Conservation (phyloP, 2,797 vertebrate genomes). For the Mormyrops attenuatus region DNA sequence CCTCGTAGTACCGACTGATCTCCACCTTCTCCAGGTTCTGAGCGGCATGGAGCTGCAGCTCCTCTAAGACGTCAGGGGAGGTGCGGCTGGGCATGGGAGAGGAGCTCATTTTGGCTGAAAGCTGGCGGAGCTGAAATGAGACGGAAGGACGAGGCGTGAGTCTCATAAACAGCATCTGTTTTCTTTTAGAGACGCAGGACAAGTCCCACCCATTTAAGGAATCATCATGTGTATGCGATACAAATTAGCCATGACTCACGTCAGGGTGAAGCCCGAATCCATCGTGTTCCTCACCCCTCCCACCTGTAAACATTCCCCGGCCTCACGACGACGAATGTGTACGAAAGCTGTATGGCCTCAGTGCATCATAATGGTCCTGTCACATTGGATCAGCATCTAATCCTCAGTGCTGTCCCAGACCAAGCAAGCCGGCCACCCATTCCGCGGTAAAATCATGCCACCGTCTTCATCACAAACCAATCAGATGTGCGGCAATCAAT, state of each 20-base stretch:
- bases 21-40: conserved; percentile 73
- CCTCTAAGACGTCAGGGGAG: conserved; percentile 70
- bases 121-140: conserved; percentile 14
- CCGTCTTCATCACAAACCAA: background rate
- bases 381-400: background rate
- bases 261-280: background rate
- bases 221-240: background rate
- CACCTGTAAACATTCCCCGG: background rate
- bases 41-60: conserved; percentile 71
- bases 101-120: conserved; percentile 58
- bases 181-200: background rate
- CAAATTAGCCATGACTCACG: background rate
- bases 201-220: background rate
- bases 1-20: conserved; percentile 73
- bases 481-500: background rate
- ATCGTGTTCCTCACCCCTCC: background rate
- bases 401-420: background rate
- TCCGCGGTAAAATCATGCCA: background rate
- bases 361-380: background rate
- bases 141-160: background rate
- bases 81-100: conserved; percentile 52
- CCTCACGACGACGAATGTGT: background rate
- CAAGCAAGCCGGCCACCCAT: background rate
- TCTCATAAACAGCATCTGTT: background rate
- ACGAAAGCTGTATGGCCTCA: background rate